Percentiles rank a stretch among this genome's conserved stretches.
Conservation (phyloP, 2,888 invertebrate genomes). For the Arge pagana region DNA sequence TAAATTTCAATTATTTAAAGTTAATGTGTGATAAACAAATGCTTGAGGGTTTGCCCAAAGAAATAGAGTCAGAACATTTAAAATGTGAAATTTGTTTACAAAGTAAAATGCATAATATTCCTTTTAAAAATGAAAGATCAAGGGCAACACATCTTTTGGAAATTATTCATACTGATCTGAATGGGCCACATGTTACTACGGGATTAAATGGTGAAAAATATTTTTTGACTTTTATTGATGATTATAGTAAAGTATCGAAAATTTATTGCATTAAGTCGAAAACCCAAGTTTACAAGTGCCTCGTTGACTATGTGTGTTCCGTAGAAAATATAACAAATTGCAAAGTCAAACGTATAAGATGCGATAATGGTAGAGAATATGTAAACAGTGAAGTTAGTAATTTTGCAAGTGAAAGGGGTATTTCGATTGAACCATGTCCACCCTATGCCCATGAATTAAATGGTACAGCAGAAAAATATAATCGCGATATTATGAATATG, state of each 20-base stretch:
- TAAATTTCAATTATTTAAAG: conserved; percentile 20
- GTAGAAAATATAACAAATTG: background rate
- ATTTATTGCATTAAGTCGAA: conserved; percentile 33
- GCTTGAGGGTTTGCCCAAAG: conserved; percentile 19
- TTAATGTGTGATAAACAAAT: background rate
- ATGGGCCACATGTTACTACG: conserved; percentile 19
- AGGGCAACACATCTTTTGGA: conserved; percentile 30
- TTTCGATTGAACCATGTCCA: conserved; percentile 18
- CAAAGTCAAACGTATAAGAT: conserved; percentile 30
- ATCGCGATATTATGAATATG: conserved; percentile 19
- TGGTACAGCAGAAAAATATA: conserved; percentile 20
- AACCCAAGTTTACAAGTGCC: conserved; percentile 27
- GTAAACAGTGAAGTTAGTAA: conserved; percentile 1
- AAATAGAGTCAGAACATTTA: conserved; percentile 23
- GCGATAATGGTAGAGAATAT: conserved; percentile 25
- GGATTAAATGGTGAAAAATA: conserved; percentile 31
- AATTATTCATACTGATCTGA: conserved; percentile 28
- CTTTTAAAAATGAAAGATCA: conserved; percentile 30
- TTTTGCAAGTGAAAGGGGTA: conserved; percentile 22
- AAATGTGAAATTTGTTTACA: conserved; percentile 26
- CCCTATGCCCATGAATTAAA: conserved; percentile 15
- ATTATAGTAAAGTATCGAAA: conserved; percentile 29
- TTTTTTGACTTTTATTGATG: conserved; percentile 34
- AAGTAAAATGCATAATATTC: conserved; percentile 26
- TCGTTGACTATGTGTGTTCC: conserved; percentile 16